Conservation (phyloP, 2,113 vertebrate species). For the Blennius ocellaris region DNA sequence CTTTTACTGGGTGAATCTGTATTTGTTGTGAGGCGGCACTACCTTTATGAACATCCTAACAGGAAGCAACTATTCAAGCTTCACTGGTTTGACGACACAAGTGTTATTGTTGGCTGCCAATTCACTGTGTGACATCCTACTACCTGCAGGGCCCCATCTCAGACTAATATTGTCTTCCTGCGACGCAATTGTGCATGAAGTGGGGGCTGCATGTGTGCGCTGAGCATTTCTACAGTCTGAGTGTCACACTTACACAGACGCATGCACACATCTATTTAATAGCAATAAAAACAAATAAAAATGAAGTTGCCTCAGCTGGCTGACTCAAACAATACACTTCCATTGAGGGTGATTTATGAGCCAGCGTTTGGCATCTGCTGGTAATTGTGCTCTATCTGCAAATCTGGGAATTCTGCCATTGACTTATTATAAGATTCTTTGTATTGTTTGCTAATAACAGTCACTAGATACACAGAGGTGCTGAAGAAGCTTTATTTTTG, state of each 20-base stretch:
- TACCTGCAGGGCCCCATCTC: conserved; percentile 55
- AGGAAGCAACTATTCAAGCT: conserved; percentile 55
- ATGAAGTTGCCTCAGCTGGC: neutral
- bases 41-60: conserved; percentile 50
- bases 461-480: conserved; percentile 16
- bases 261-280: neutral
- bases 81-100: conserved; percentile 55
- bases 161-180: conserved; percentile 38
- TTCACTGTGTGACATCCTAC: conserved; percentile 45
- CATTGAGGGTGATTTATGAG: neutral
- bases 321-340: neutral
- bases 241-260: too few species aligned
- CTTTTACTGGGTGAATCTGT: conserved; percentile 35
- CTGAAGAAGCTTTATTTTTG: conserved; percentile 18
- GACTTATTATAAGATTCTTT: conserved; percentile 16
- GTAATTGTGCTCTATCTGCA: conserved; percentile 16
- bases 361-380: conserved; percentile 4
- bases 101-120: conserved; percentile 31
- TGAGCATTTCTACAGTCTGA: too few species aligned
- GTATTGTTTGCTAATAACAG: conserved; percentile 6
- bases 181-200: conserved; percentile 2
- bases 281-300: neutral
- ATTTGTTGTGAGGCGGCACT: conserved; percentile 73
- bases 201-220: too few species aligned
- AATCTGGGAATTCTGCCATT: conserved; percentile 26